Evolutionary conservation across 2,113 vertebrate species (phyloP), one percentile per base, ranked within the genome.

Genomic region (Gavialis gangeticus): DNA sequence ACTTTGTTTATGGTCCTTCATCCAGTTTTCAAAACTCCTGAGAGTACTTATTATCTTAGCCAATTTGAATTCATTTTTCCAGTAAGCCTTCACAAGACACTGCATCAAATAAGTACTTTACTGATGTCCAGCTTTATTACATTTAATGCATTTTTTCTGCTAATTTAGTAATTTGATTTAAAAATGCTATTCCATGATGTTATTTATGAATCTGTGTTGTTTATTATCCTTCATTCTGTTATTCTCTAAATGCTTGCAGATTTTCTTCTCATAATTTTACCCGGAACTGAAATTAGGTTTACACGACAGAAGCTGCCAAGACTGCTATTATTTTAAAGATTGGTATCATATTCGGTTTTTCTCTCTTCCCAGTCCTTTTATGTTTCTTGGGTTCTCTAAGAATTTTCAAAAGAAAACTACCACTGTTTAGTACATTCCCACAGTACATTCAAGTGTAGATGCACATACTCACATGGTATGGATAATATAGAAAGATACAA

Each of bases 1-100:
- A 87, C 30, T 85, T 66, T 81, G 46, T 90, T 94, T 90, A 88
- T 84, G 28, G 27, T 67, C 75, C 55, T 58, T 86, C 54, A 62
- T 85, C 62, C 87, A 92, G 67, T 71, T 69, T 56, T 85, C 34
- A 90, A 86, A 91, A 37, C 24, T 88, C 64, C 64, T 21, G 10
- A 84, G 60, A 88, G 55, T 9, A 87, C 60, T 89, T 84, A 27
- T 22, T 96, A 91, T 92, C 59, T 59, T 92, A 87, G 66, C 10
- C 46, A 90, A 95, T 10, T 82, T 82, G 69, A 94, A 88, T 82
- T 64, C 4, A 58, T 79, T 94, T 96, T 84, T 75, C 89, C 85
- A 88, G 64, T n/a, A 95, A 89, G 78, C 13, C 30, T 19, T 67
- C 84, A 75, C 11, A 85, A 88, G 6, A 4, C 83, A 91, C 34